Base-by-base conservation (phyloP, 2,113 vertebrate genomes). In the Uria aalge region DNA sequence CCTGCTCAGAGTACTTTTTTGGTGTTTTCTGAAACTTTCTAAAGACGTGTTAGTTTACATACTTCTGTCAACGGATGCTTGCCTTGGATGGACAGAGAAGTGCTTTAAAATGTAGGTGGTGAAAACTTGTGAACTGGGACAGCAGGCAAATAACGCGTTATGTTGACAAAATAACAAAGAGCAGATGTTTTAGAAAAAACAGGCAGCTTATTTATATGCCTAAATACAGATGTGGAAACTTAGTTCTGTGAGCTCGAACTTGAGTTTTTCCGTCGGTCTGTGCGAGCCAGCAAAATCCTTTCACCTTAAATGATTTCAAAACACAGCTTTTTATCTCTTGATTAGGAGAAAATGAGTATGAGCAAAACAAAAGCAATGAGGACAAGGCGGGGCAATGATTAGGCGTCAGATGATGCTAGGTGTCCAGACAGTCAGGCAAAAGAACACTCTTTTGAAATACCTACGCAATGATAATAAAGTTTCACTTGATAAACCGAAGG, bases 321-420 rank as follows among this genome's bases (percentile, higher is more conserved):
- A 40, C 24, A 12, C 9, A 4, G 1, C 20, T 59, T 64, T 80
- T 85, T 75, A 64, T 53, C 66, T 85, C 66, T 47, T 30, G 57
- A 53, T 81, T n/a, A 55, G 60, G 62, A 81, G 60, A 90, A 93
- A 69, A 79, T 45, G 2, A 77, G 64, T 45, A n/a, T 71, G 73
- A 92, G 69, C 38, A 71, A 86, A 89, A 63, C 83, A 88, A 91
- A 90, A 86, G 45, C 62, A 93, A 69, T 94, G 79, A 88, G 48
- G 87, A n/a, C 38, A 53, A 88, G 82, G 85, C 3, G 59, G 63
- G 77, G 85, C 82, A 32, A 23, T 43, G 59, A 86, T 80, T 64
- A 79, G 73, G 59, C 7, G 3, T 78, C 64, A 79, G 86, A 38
- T 84, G 74, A 57, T 76, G 20, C 34, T 29, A 22, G 27, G n/a